Conservation (phyloP, 2,888 invertebrate species). For the Nephrocerus scutellatus region DNA sequence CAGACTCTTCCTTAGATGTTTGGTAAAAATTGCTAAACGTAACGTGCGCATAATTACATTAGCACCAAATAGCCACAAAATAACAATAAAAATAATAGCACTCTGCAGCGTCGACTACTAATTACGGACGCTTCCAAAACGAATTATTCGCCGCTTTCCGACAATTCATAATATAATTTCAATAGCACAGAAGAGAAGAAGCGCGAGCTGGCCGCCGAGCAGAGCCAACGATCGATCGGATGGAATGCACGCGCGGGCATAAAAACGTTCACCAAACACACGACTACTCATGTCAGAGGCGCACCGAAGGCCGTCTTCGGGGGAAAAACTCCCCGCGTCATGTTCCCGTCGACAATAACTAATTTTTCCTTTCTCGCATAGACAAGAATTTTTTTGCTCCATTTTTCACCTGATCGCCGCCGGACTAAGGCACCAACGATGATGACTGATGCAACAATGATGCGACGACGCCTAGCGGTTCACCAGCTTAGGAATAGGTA, state of each 20-base stretch:
- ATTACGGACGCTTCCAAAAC: constrained; percentile 9
- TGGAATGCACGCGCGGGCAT: too few species aligned
- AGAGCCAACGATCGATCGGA: too few species aligned
- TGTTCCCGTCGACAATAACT: constrained; percentile 24
- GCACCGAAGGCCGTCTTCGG: neutral
- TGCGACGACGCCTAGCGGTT: too few species aligned
- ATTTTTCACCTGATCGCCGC: constrained; percentile 17
- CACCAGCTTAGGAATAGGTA: too few species aligned
- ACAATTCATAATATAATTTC: neutral
- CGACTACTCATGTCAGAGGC: too few species aligned
- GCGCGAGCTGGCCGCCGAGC: too few species aligned
- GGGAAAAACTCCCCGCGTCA: constrained; percentile 22
- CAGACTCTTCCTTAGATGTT: too few species aligned
- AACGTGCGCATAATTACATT: constrained; percentile 22
- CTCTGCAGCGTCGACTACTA: constrained; percentile 21
- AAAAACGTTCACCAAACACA: too few species aligned
- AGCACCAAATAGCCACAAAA: constrained; percentile 24
- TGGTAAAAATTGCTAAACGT: too few species aligned
- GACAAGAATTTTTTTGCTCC: constrained; percentile 24
- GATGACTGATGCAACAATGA: too few species aligned
- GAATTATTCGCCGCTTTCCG: neutral
- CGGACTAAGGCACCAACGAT: constrained; percentile 4
- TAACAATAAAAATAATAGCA: constrained; percentile 20
- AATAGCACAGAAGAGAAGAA: too few species aligned
- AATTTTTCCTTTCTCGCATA: constrained; percentile 25